These are phyloP conservation scores for Saguinus midas DNA, from an alignment of 2,113 vertebrate genomes.

Conservation along the genomic window DNA sequence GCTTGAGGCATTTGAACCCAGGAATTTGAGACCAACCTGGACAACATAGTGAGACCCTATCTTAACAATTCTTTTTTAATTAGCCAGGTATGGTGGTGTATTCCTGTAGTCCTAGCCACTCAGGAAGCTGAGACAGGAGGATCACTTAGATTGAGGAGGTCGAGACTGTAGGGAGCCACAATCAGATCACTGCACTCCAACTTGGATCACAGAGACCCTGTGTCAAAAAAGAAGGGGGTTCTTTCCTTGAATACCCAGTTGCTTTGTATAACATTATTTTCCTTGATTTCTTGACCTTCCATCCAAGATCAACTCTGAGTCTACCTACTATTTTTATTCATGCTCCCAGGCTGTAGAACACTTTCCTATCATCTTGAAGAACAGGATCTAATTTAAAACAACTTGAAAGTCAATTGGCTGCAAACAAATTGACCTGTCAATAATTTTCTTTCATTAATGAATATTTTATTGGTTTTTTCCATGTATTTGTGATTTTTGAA, in stretches of 20 bases:
- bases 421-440: neutral
- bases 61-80: too few relatives aligned
- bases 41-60: too few relatives aligned
- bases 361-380: neutral
- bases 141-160: too few relatives aligned
- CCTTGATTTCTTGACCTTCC: neutral
- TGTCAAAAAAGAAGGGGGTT: too few relatives aligned
- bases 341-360: neutral
- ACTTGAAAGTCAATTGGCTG: neutral
- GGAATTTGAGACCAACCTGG: too few relatives aligned
- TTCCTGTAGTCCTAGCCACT: too few relatives aligned
- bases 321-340: neutral
- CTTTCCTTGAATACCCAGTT: neutral
- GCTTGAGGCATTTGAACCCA: too few relatives aligned
- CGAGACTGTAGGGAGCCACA: too few relatives aligned
- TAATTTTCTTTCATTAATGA: neutral
- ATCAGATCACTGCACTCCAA: too few relatives aligned
- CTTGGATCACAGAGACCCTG: too few relatives aligned
- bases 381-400: neutral
- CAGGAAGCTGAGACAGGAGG: too few relatives aligned
- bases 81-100: too few relatives aligned
- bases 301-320: neutral
- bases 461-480: neutral
- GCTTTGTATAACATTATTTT: neutral
- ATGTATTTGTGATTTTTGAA: neutral